Percentiles rank a stretch among this genome's conserved stretches.
phyloP scores from a whole-genome alignment of 2,888 invertebrate genomes.

The Hydrotaea diabolus region DNA sequence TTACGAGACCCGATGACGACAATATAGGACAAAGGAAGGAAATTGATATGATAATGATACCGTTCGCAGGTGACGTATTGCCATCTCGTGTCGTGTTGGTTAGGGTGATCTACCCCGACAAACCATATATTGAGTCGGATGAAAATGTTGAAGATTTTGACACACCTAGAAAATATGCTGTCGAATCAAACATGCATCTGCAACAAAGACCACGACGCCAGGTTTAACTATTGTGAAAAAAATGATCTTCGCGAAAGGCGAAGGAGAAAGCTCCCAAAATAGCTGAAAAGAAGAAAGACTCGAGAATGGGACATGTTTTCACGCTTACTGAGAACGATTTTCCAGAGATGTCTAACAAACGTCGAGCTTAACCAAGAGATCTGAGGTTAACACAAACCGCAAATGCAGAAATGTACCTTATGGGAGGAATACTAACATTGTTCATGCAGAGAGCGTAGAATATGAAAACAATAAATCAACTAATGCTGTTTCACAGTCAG shows the following conservation, averaged over 20 bases:
- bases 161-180: not conserved
- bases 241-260: not conserved
- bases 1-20: not conserved
- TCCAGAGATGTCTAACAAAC: not conserved
- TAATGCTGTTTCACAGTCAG: no score
- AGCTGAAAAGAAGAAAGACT: no score
- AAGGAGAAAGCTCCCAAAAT: not conserved
- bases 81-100: constrained; percentile 17
- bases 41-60: not conserved
- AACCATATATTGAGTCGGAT: not conserved
- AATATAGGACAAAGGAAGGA: not conserved
- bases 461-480: no score
- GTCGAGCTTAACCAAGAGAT: not conserved
- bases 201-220: not conserved
- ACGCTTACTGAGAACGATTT: no score
- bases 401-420: not conserved
- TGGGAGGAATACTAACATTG: no score
- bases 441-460: no score
- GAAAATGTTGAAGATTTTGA: constrained; percentile 24
- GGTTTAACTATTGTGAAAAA: not conserved
- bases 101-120: constrained; percentile 8
- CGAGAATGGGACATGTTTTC: no score
- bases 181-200: not conserved
- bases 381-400: not conserved
- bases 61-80: not conserved